phyloP scores from a whole-genome alignment of 2,888 invertebrate genomes.

The Nomada flava region DNA sequence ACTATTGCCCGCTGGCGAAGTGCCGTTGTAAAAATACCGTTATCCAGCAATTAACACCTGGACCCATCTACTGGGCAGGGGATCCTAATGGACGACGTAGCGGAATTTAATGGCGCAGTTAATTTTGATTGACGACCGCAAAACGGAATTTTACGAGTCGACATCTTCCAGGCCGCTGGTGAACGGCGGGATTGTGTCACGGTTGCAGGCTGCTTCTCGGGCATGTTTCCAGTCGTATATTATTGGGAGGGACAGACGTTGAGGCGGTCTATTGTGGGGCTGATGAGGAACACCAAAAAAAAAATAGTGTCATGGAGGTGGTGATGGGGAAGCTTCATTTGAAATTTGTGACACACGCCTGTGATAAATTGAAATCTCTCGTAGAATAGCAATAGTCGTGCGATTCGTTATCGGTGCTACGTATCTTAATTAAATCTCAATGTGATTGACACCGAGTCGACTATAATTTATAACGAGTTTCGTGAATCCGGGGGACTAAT shows the following conservation, averaged over 20 bases:
- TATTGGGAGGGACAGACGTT: background rate
- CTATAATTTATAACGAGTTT: background rate
- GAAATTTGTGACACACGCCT: background rate
- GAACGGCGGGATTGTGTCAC: background rate
- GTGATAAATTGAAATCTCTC: too few relatives aligned
- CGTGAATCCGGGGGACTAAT: too few relatives aligned
- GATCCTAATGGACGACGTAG: constrained; percentile 3
- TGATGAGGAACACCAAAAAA: background rate
- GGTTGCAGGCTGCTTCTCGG: background rate
- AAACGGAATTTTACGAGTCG: constrained; percentile 35
- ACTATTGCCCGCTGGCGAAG: background rate
- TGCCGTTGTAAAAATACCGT: constrained; percentile 13
- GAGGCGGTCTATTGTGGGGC: background rate
- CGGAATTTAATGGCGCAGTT: constrained; percentile 37
- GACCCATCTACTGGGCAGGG: background rate
- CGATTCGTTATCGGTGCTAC: background rate
- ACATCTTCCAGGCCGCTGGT: constrained; percentile 29
- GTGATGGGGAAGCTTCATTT: too few relatives aligned
- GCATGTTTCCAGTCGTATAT: background rate
- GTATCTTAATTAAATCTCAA: too few relatives aligned
- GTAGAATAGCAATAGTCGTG: too few relatives aligned
- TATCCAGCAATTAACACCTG: constrained; percentile 41
- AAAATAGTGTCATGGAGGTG: too few relatives aligned
- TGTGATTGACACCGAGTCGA: too few relatives aligned
- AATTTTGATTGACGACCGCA: constrained; percentile 46